Base-by-base conservation (phyloP, 1,140 invertebrate species). In the Pachyrhynchus sulphureomaculatus region DNA sequence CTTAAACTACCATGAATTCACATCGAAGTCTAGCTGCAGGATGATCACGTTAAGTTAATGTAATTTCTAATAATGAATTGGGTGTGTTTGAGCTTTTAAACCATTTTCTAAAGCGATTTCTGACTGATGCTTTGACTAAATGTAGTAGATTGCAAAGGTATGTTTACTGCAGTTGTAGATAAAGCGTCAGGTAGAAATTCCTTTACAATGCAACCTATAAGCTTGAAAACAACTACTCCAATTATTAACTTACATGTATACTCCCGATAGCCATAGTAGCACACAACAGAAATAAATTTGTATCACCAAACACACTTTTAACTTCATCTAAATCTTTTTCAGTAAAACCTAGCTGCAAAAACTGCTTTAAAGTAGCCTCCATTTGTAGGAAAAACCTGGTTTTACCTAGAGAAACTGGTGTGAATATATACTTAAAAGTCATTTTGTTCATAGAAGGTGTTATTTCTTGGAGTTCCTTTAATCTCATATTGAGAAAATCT, bases 311-410 rank as follows among this genome's bases (percentile, higher is more conserved):
- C 69, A 98, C 92, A 44, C 90, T 89, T 79, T 98, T 99, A 0
- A 98, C 87, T 82, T 99, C 95, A 80, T 99, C 96, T 37, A 95
- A 81, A 79, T 99, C 96, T 77, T 96, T 96, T 42, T 90, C 86
- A 42, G 88, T 89, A 70, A 99, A 98, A 15, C 96, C 96, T 21
- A 94, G 78, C 24, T 76, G 68, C 13, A 84, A 77, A 59, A 98
- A 82, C 33, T 85, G 85, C 20, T 85, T 77, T 64, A 97, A 85
- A 2, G 93, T 88, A 18, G 86, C 79, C 68, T 92, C 85, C 68
- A 97, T 86, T 72, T 95, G 91, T 15, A 88, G 75, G 68, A 91
- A 84, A 67, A 96, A 78, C 58, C 89, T 82, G 29, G 89, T 75
- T 62, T 86, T 87, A 48, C 88, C 88, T 68, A 89, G 80, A 1